Evolutionary conservation across 92 coral and sea anemone genomes (phyloP), one percentile per base, ranked within the genome.

Genomic region (Heliopora coerulea): DNA sequence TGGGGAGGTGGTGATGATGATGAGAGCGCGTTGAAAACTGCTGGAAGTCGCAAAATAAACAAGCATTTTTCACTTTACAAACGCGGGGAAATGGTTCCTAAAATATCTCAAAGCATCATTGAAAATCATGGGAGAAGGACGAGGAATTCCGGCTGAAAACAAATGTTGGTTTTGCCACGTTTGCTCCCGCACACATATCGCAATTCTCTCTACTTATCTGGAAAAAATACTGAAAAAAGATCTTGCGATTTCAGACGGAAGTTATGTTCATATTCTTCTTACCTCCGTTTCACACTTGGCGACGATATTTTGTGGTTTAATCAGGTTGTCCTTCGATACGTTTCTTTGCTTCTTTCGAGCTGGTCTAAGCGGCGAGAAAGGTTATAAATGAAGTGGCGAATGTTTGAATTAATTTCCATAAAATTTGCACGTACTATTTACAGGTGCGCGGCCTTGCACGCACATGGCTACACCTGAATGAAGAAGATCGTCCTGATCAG

Each of bases 371-470:
- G 41, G 75, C 75, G 75, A 44, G 60, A 50, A 48, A 17, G 28
- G 48, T 67, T 49, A 49, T 46, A 67, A 44, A 30, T 59, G 74
- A 67, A 27, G 76, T 69, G 74, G 59, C 24, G 59, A 27, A 11
- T 50, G 52, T 70, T 50, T 70, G 77, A 52, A 52, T 70, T 70
- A 70, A 70, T 70, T 57, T 70, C 49, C 77, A 70, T 70, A 70
- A 70, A 70, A 70, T 70, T 70, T 70, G 62, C 77, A 70, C 63
- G 11, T 46, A 2, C 2, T 34, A 48, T 52, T 70, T 54, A 25
- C 58, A 41, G 56, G 61, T 27, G 63, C 39, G 63, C 63, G 28
- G 33, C 28, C 42, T 23, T 28, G 61, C 61, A 28, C 33, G 77
- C 50, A 28, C 31, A n/a, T 41, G 42, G 35, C 42, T 10, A 59